Percentiles rank a stretch among this genome's conserved stretches.
Evolutionary conservation across 2,888 invertebrate species (phyloP).

Genomic region (Ennomos fuscantarius): DNA sequence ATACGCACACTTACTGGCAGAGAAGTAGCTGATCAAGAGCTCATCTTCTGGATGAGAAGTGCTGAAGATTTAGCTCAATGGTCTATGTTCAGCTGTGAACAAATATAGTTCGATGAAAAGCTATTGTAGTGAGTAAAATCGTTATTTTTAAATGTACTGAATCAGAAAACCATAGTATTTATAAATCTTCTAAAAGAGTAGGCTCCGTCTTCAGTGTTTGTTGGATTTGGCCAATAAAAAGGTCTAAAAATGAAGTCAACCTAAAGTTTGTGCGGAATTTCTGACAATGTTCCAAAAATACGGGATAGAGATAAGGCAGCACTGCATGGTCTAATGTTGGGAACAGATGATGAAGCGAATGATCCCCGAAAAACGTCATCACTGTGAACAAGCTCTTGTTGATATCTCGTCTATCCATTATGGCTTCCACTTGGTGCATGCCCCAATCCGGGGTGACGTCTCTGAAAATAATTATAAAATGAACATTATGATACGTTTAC

Average conservation of each 20-base stretch:
- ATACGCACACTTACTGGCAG: no score
- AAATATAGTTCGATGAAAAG: no score
- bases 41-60: not conserved
- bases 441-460: slow-evolving; percentile 62
- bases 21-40: no score
- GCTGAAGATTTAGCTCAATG: not conserved
- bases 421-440: slow-evolving; percentile 88
- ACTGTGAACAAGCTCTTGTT: slow-evolving; percentile 86
- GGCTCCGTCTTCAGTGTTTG: slow-evolving; percentile 47
- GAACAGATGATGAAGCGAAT: slow-evolving; percentile 91
- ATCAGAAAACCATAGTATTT: not conserved
- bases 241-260: slow-evolving; percentile 80
- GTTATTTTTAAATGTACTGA: slow-evolving; percentile 28
- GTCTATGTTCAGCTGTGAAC: no score
- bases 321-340: slow-evolving; percentile 91
- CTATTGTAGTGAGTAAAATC: no score
- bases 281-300: slow-evolving; percentile 60
- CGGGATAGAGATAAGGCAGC: slow-evolving; percentile 86
- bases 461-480: slow-evolving; percentile 14
- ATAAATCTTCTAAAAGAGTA: slow-evolving; percentile 19
- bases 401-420: slow-evolving; percentile 88
- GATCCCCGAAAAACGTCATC: slow-evolving; percentile 91
- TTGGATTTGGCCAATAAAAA: slow-evolving; percentile 86
- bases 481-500: no score
- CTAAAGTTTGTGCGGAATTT: slow-evolving; percentile 81